These are phyloP conservation scores for Leptinotarsa undecemlineata DNA, from an alignment of 1,140 invertebrate genomes.

Conservation along the genomic window DNA sequence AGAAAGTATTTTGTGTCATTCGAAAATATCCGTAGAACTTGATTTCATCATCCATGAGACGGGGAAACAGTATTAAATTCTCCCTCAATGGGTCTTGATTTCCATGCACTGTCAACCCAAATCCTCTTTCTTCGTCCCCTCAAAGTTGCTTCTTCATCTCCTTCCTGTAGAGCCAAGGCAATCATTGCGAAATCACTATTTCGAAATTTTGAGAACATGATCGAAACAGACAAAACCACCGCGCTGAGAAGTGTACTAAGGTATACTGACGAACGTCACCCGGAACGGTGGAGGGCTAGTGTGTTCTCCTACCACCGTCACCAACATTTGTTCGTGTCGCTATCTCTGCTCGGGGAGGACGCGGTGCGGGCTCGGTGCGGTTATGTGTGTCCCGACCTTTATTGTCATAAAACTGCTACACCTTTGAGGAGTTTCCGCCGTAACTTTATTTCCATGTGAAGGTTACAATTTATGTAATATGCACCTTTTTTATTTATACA, in stretches of 20 bases:
- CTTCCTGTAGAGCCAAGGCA: slow-evolving; percentile 18
- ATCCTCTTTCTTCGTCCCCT: slow-evolving; percentile 17
- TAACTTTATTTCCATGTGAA: too few species aligned
- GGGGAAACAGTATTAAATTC: slow-evolving; percentile 28
- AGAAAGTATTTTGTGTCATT: slow-evolving; percentile 24
- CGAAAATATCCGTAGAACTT: slow-evolving; percentile 32
- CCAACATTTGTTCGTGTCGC: slow-evolving; percentile 8
- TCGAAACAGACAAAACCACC: too few species aligned
- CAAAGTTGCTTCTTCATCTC: slow-evolving; percentile 9
- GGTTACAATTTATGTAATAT: too few species aligned
- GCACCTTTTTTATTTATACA: too few species aligned
- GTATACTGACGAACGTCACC: neutral
- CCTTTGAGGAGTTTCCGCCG: too few species aligned
- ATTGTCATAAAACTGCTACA: too few species aligned
- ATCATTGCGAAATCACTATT: slow-evolving; percentile 19
- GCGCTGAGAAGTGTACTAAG: neutral
- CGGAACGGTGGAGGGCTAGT: slow-evolving; percentile 1
- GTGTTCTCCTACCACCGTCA: slow-evolving; percentile 12
- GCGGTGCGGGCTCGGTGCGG: slow-evolving; percentile 26
- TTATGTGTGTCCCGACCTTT: slow-evolving; percentile 22
- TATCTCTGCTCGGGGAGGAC: slow-evolving; percentile 1
- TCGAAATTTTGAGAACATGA: neutral
- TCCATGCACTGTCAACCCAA: slow-evolving; percentile 25
- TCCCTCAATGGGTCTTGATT: slow-evolving; percentile 23
- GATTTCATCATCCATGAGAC: slow-evolving; percentile 31